Evolutionary conservation across 1,140 invertebrate species (phyloP).

Genomic region (Polypedilum vanderplanki): DNA sequence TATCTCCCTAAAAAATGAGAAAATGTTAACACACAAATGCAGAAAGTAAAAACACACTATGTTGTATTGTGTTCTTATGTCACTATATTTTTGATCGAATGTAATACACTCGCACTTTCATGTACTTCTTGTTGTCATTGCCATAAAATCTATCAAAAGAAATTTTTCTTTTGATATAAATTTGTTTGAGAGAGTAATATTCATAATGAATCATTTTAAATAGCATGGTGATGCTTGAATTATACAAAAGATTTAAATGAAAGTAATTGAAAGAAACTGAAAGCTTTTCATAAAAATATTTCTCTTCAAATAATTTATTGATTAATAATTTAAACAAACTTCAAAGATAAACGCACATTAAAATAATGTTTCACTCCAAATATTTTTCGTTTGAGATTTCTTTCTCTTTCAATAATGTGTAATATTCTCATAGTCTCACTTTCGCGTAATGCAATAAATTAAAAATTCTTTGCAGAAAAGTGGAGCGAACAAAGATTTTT

Average conservation of each 20-base stretch:
- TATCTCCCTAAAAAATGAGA: slow-evolving; percentile 1
- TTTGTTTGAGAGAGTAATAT: not conserved
- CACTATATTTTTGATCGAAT: not conserved
- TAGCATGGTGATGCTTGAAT: not conserved
- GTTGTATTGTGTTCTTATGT: slow-evolving; percentile 17
- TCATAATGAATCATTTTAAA: not conserved
- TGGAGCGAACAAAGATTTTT: not conserved
- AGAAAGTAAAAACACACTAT: not conserved
- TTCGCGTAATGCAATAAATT: not conserved
- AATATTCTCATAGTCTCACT: too few relatives aligned
- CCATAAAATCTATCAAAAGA: not conserved
- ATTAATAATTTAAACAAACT: not conserved
- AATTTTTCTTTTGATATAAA: not conserved
- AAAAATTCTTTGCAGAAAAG: not conserved
- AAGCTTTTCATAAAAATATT: not conserved
- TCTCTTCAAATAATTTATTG: not conserved
- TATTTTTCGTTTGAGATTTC: not conserved
- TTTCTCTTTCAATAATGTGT: too few relatives aligned
- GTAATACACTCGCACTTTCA: not conserved
- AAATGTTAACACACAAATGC: not conserved
- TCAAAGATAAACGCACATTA: not conserved
- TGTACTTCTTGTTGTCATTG: not conserved
- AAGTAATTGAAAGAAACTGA: not conserved
- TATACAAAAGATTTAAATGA: slow-evolving; percentile 22
- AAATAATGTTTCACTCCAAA: slow-evolving; percentile 26